Evolutionary conservation across 2,888 invertebrate species (phyloP).

Genomic region (Sarcophaga rosellei): DNA sequence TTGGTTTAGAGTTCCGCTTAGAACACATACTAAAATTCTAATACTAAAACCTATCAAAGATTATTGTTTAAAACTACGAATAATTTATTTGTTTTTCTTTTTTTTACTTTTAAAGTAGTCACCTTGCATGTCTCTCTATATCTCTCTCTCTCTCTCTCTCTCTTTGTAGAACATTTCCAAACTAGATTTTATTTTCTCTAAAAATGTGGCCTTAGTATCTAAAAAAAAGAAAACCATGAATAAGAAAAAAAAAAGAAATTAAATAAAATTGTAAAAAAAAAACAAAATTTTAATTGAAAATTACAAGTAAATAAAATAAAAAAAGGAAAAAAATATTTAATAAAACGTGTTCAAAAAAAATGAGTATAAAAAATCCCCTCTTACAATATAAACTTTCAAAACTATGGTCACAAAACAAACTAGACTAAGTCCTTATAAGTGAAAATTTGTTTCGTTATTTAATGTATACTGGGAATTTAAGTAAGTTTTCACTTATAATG

Average conservation of each 20-base stretch:
- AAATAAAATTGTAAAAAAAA: conserved; percentile 17
- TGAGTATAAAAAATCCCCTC: neutral
- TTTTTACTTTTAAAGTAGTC: neutral
- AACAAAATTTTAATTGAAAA: neutral
- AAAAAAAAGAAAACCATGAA: conserved; percentile 43
- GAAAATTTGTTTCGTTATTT: neutral
- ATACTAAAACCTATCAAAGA: no score
- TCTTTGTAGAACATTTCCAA: conserved; percentile 20
- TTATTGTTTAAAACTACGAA: no score
- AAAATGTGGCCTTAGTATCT: conserved; percentile 70
- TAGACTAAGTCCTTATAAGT: neutral
- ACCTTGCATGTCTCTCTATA: conserved; percentile 33
- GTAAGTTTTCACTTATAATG: neutral
- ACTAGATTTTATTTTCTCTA: conserved; percentile 49
- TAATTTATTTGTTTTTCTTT: no score
- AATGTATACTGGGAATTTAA: neutral
- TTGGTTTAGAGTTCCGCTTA: no score
- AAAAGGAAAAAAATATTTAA: conserved; percentile 33
- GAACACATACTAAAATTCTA: no score
- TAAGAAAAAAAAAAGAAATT: no score
- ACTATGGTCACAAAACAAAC: conserved; percentile 34
- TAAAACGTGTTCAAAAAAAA: conserved; percentile 63
- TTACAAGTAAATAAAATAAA: conserved; percentile 23
- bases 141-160: conserved; percentile 27
- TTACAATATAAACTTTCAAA: conserved; percentile 32